Evolutionary conservation across 2,797 vertebrate genomes (phyloP).

Genomic region (Silurus aristotelis): DNA sequence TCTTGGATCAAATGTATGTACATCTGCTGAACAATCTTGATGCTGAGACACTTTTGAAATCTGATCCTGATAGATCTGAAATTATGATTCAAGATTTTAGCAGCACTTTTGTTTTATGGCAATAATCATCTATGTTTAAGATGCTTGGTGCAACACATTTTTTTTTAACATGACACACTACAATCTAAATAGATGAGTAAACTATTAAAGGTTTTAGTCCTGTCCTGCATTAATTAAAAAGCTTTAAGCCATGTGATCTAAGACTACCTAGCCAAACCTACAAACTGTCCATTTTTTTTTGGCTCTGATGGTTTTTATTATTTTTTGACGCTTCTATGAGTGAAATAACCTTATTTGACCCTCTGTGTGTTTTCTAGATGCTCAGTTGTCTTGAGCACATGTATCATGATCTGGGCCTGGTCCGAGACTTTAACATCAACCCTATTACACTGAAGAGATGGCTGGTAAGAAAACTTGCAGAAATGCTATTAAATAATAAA

Average conservation of each 20-base stretch:
- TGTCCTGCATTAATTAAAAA: background rate
- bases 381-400: slow-evolving; percentile 94
- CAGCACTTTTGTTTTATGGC: background rate
- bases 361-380: slow-evolving; percentile 76
- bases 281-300: background rate
- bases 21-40: too few relatives aligned
- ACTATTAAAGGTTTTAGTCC: background rate
- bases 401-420: slow-evolving; percentile 89
- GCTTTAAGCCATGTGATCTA: background rate
- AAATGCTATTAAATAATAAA: background rate
- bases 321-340: background rate
- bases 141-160: background rate
- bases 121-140: background rate
- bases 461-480: slow-evolving; percentile 79
- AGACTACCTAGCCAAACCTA: background rate
- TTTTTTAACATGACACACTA: background rate
- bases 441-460: slow-evolving; percentile 89
- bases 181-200: background rate
- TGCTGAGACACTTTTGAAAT: too few relatives aligned
- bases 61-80: background rate
- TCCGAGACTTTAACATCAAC: slow-evolving; percentile 89
- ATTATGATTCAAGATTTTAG: background rate
- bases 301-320: background rate
- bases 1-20: background rate
- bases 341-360: background rate